Base-by-base conservation (phyloP, 2,797 vertebrate species). In the Sylvilagus floridanus region DNA sequence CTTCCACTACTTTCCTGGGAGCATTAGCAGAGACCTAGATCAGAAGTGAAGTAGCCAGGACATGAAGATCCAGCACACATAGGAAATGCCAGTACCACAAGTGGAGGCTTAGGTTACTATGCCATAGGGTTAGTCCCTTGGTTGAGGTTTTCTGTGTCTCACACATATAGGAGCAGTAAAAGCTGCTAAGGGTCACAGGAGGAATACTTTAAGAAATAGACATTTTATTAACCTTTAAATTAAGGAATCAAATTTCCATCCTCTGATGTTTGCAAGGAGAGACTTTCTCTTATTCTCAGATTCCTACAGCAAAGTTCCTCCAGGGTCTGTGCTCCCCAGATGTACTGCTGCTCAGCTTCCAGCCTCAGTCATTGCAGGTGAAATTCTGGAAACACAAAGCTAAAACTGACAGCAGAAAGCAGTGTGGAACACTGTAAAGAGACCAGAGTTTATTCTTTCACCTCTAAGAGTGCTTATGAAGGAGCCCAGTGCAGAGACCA, bases 301-400 rank as follows among this genome's bases (percentile, higher is more conserved):
- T 5, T 10, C 8, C 60, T 68, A 30, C 37, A 68, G 63, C n/a
- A 52, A 54, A 81, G 26, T 13, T 68, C 84, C 21, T 30, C 37
- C 16, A 11, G 8, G 4, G 54, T 12, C 6, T 16, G 10, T 65
- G 8, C 19, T 3, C 0, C 32, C 22, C 10, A 60, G 0, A 4
- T 6, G 3, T 19, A 65, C 2, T 30, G 19, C n/a, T 92, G 19
- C 2, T 76, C 7, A 9, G 7, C 57, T 81, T 75, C 22, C 13
- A 76, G 42, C 28, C 83, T 72, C 54, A 76, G 37, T 22, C 71
- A 3, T 0, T 76, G 62, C 3, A 42, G 30, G 22, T 12, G 4
- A 73, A 63, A 60, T 14, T 3, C 42, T 50, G 78, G 71, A 50
- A 82, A 63, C 2, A 54, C 47, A 91, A 62, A 71, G 78, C 42